Conservation (phyloP, 2,797 vertebrate genomes). For the Threskiornis aethiopicus region DNA sequence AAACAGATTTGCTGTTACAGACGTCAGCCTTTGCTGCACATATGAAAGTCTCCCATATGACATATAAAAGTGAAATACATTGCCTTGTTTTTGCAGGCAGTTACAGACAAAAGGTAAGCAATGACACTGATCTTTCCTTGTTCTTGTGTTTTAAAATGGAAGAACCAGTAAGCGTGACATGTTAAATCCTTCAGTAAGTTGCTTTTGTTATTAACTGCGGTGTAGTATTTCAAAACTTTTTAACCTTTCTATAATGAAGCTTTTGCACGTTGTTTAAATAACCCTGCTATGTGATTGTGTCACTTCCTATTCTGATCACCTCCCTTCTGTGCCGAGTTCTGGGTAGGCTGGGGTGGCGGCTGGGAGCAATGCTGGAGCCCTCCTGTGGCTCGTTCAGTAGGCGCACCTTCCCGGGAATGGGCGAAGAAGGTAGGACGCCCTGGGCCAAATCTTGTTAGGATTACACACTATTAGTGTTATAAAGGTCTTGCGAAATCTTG, state of each 20-base stretch:
- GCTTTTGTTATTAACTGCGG: not conserved
- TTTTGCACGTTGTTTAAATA: not conserved
- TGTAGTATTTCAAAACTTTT: not conserved
- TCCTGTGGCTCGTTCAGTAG: not conserved
- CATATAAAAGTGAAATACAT: not conserved
- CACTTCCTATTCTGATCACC: accelerated
- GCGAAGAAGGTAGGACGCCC: accelerated
- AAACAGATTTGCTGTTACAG: not conserved
- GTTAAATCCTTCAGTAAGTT: not conserved
- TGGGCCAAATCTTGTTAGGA: not conserved
- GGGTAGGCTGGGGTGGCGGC: accelerated
- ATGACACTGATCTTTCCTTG: not conserved
- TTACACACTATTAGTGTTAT: accelerated
- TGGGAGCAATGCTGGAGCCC: not conserved
- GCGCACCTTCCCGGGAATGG: accelerated
- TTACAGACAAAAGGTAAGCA: not conserved
- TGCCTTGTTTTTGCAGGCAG: not conserved
- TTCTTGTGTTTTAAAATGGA: not conserved
- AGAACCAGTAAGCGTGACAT: accelerated
- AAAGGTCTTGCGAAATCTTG: accelerated
- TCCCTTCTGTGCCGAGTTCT: accelerated
- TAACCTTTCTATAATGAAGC: not conserved
- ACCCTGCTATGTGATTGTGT: accelerated
- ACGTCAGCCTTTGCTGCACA: not conserved
- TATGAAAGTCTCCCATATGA: accelerated